Evolutionary conservation across 2,797 vertebrate genomes (phyloP).

Genomic region (Sebastes itinus): DNA sequence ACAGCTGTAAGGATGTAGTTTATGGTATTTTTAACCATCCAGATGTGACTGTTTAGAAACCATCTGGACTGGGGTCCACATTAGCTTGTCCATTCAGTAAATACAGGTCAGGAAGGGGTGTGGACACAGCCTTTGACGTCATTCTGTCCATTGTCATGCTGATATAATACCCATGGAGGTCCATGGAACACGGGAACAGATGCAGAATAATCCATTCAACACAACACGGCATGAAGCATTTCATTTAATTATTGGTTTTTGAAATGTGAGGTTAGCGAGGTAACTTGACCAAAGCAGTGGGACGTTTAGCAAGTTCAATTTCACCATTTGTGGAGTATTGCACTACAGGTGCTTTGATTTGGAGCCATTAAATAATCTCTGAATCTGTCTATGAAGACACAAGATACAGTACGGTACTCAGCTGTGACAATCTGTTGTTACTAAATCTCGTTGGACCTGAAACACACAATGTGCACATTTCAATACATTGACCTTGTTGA

Average conservation of each 20-base stretch:
- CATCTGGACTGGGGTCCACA: conserved; percentile 35
- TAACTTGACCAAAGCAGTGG: conserved; percentile 5
- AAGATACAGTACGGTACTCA: neutral
- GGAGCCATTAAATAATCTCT: neutral
- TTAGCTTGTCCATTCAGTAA: conserved; percentile 26
- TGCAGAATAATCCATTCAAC: conserved; percentile 32
- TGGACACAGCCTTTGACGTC: conserved; percentile 10
- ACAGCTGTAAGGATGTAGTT: conserved; percentile 29
- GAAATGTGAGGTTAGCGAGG: conserved; percentile 20
- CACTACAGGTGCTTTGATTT: conserved; percentile 8
- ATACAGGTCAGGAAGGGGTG: conserved; percentile 32
- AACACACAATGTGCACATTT: neutral
- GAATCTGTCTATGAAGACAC: neutral
- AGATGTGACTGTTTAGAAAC: conserved; percentile 49
- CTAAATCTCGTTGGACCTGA: neutral
- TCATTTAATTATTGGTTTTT: conserved; percentile 45
- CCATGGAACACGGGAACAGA: conserved; percentile 27
- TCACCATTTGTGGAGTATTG: conserved; percentile 15
- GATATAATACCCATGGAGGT: conserved; percentile 21
- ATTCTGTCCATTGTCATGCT: conserved; percentile 7
- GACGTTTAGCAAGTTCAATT: conserved; percentile 33
- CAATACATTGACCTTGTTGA: neutral
- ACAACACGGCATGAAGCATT: conserved; percentile 3
- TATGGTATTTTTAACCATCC: conserved; percentile 30
- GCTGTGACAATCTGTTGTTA: neutral